Base-by-base conservation (phyloP, 37 sponge, comb jelly and placozoan genomes). In the Axinella damicornis region DNA sequence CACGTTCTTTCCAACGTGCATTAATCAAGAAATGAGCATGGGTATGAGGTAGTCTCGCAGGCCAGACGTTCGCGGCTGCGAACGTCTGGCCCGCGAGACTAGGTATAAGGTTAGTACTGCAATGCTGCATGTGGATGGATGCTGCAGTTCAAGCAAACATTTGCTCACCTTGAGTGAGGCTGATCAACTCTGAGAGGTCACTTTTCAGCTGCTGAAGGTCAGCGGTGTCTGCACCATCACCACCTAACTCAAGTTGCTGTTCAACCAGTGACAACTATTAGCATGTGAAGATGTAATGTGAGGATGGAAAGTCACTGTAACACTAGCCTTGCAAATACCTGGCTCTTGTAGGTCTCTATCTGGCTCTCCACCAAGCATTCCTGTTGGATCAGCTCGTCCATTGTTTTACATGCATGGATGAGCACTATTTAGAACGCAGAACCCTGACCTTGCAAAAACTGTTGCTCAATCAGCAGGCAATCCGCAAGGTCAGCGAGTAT, bases 121-220 rank as follows among this genome's bases (percentile, higher is more conserved):
- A n/a, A n/a, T n/a, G n/a, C n/a, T n/a, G n/a, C n/a, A n/a, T n/a
- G n/a, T n/a, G n/a, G n/a, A n/a, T n/a, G n/a, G n/a, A n/a, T n/a
- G n/a, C n/a, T n/a, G n/a, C n/a, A n/a, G n/a, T n/a, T n/a, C n/a
- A n/a, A n/a, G n/a, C n/a, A n/a, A n/a, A n/a, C 28, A 66, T 39
- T 46, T 46, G 46, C 9, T 46, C 46, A 92, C 93, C 93, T 84
- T 89, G 76, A 71, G 93, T 89, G 6, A 92, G 67, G 25, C 70
- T 64, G 16, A 88, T 74, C 20, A 92, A 65, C 64, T 92, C 74
- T 19, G 58, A 31, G n/a, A 92, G 76, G 30, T 87, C 79, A 16
- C 35, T 54, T 57, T 79, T 67, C n/a, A 92, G 46, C 69, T 88
- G 58, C 21, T 27, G 6, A 12, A 89, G 57, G 30, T 65, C 76